A percentile compares a stretch with the other conserved stretches of the same genome.
Conservation (phyloP, 2,113 vertebrate species). For the Elephas maximus region DNA sequence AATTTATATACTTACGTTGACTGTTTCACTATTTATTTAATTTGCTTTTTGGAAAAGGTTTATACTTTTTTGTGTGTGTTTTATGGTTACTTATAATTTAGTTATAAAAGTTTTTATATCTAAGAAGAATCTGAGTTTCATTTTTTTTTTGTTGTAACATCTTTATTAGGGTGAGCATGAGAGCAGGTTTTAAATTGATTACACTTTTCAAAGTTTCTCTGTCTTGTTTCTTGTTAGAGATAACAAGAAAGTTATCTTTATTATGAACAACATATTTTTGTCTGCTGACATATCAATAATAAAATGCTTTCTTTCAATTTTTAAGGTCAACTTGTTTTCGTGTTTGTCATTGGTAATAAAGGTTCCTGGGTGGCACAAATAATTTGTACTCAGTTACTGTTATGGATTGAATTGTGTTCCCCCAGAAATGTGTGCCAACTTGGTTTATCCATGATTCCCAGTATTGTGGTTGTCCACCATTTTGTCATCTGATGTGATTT, state of each 20-base stretch:
- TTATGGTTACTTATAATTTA: neutral
- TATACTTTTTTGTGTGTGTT: neutral
- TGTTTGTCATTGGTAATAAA: neutral
- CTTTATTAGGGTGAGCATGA: neutral
- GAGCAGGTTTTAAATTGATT: neutral
- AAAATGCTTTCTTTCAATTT: neutral
- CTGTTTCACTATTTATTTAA: slow-evolving; percentile 9
- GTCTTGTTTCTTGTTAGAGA: neutral
- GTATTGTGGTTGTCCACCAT: no score
- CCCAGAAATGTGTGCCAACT: no score
- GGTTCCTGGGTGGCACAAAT: neutral
- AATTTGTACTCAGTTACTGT: neutral
- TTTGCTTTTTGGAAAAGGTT: neutral
- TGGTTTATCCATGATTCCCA: no score
- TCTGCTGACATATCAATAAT: neutral
- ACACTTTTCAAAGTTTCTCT: neutral
- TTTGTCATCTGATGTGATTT: no score
- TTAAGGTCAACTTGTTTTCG: neutral
- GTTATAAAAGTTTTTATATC: neutral
- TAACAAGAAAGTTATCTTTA: neutral
- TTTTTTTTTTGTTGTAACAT: neutral
- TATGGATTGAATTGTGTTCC: no score
- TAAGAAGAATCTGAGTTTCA: slow-evolving; percentile 42
- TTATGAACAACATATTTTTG: neutral
- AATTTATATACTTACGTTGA: neutral